Base-by-base conservation (phyloP, 2,113 vertebrate species). In the Amblyornis subalaris region DNA sequence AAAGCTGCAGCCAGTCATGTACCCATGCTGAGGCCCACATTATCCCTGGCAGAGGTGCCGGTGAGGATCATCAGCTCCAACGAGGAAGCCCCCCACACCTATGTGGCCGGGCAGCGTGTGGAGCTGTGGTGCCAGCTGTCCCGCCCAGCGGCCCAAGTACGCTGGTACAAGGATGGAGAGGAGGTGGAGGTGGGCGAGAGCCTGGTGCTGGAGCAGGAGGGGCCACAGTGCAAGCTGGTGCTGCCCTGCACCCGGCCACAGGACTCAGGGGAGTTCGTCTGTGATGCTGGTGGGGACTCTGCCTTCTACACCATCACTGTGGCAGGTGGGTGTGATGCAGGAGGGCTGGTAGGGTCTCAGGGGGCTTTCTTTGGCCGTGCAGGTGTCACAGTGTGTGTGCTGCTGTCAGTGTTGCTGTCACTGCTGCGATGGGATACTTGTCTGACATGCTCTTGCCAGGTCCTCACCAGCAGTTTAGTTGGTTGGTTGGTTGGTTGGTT, bases 51-150 rank as follows among this genome's bases (percentile, higher is more conserved):
- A 99, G 99, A 99, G 85, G 98, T 98, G 22, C 98, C 98, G 0
- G 98, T 99, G 58, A 97, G 96, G 89, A 98, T 99, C 6, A 4
- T 99, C 62, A 97, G 98, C 64, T 99, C 99, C 31, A 98, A 77
- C 0, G 97, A 98, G 53, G 96, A 96, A n/a, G 97, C 98, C 94
- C 95, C 98, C 38, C 97, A 99, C 91, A 89, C 97, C 24, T 99
- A 99, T 19, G 79, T 96, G 58, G 97, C 96, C 0, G 97, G 98
- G 0, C 98, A 99, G 92, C 97, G 98, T 8, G 98, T 99, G 98
- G 98, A 98, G 42, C 93, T 99, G 92, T 98, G 98, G 95, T 99
- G 99, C 47, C 98, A 99, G 97, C 98, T 99, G 62, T 99, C 99
- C 80, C 96, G 97, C 44, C 94, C 97, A 1, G 98, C 97, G 0